Evolutionary conservation across 2,113 vertebrate species (phyloP).

Genomic region (Oncorhynchus tshawytscha): DNA sequence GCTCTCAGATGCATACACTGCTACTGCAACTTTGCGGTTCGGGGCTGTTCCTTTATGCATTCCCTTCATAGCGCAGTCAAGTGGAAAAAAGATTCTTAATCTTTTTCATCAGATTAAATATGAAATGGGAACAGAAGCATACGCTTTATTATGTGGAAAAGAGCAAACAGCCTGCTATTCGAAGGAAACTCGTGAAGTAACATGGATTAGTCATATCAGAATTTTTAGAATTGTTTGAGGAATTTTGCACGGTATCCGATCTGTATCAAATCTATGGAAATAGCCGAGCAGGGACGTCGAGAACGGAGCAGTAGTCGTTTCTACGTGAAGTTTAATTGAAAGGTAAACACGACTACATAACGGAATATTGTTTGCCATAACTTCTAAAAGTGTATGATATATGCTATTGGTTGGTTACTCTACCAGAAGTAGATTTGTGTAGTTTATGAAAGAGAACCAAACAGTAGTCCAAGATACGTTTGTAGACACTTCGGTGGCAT

Average conservation of each 20-base stretch:
- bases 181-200: background rate
- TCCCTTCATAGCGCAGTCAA: slow-evolving; percentile 15
- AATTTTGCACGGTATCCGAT: background rate
- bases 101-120: slow-evolving; percentile 1
- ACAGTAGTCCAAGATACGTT: background rate
- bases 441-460: background rate
- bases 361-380: background rate
- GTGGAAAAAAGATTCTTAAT: slow-evolving; percentile 6
- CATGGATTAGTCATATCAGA: slow-evolving; percentile 15
- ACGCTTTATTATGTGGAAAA: background rate
- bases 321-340: slow-evolving; percentile 8
- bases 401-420: background rate
- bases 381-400: background rate
- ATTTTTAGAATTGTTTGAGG: slow-evolving; percentile 4
- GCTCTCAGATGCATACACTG: slow-evolving; percentile 15
- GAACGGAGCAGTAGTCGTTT: background rate
- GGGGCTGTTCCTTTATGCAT: slow-evolving; percentile 24
- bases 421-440: no score
- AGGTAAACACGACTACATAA: slow-evolving; percentile 24
- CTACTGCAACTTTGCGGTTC: slow-evolving; percentile 13
- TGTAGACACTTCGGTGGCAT: no score
- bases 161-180: background rate
- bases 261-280: slow-evolving; percentile 7
- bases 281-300: background rate
- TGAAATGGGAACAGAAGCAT: slow-evolving; percentile 2